phyloP scores from a whole-genome alignment of 2,797 vertebrate species.

The Bucorvus abyssinicus region DNA sequence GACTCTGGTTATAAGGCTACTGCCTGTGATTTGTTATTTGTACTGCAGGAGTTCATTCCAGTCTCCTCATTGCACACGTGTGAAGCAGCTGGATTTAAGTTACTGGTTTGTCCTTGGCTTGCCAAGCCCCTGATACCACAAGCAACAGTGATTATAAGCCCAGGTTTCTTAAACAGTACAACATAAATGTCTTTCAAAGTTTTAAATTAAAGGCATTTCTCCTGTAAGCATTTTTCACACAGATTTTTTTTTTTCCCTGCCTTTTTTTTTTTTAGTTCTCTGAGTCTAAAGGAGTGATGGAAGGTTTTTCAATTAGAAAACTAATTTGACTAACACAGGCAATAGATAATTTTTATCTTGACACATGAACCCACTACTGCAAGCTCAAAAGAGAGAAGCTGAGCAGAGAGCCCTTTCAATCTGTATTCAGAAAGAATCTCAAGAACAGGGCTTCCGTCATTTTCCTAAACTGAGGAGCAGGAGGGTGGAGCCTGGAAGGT shows the following conservation, averaged over 20 bases:
- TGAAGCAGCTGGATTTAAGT: neutral
- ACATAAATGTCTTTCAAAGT: neutral
- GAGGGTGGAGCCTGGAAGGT: neutral
- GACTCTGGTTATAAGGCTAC: neutral
- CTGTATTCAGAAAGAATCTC: neutral
- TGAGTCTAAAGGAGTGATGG: neutral
- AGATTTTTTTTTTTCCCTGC: neutral
- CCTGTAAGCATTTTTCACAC: neutral
- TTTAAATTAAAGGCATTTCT: neutral
- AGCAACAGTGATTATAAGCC: neutral
- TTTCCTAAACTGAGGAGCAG: neutral
- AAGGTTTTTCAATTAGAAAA: neutral
- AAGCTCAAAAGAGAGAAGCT: neutral
- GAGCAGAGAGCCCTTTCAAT: neutral
- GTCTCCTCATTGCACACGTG: neutral
- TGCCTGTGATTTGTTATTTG: neutral
- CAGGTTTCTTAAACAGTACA: neutral
- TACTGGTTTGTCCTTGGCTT: neutral
- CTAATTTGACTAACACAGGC: neutral
- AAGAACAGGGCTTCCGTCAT: neutral
- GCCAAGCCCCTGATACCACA: neutral
- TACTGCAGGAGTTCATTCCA: neutral
- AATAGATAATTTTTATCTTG: neutral
- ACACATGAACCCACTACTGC: neutral
- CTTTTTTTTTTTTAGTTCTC: neutral